These are phyloP conservation scores for Sebastes schlegelii DNA, from an alignment of 2,113 vertebrate species.

Conservation along the genomic window DNA sequence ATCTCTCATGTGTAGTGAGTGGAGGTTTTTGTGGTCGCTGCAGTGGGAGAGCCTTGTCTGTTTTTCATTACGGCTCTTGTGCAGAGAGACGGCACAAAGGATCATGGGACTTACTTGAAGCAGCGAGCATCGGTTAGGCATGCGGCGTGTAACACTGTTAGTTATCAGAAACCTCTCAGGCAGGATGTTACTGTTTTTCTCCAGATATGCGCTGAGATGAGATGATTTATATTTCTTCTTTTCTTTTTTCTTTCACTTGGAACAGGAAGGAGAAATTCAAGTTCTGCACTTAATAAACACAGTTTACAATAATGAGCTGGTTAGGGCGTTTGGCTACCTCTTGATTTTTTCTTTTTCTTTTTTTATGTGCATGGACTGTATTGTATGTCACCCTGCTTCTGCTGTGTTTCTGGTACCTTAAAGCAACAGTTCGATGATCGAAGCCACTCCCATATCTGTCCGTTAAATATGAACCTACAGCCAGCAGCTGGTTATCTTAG, in stretches of 20 bases:
- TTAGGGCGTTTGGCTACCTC: neutral
- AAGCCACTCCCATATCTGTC: neutral
- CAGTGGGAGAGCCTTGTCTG: constrained; percentile 71
- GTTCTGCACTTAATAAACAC: constrained; percentile 3
- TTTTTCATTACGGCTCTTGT: constrained; percentile 74
- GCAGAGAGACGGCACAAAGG: constrained; percentile 65
- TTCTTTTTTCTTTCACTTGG: constrained; percentile 13
- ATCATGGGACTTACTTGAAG: constrained; percentile 65
- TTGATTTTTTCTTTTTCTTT: neutral
- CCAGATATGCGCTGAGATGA: constrained; percentile 1
- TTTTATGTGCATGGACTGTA: neutral
- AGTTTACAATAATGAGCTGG: constrained; percentile 19
- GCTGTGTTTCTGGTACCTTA: constrained; percentile 7
- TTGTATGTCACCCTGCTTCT: neutral
- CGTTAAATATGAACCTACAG: no score
- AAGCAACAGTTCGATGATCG: neutral
- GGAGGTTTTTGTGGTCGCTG: constrained; percentile 71
- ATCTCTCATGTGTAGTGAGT: constrained; percentile 75
- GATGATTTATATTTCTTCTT: constrained; percentile 26
- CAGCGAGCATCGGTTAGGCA: constrained; percentile 47
- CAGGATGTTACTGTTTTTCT: constrained; percentile 39
- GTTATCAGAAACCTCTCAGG: constrained; percentile 48
- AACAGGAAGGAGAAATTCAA: constrained; percentile 21
- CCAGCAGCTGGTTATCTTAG: neutral
- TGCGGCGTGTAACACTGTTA: constrained; percentile 38